Percentiles rank a stretch among this genome's conserved stretches.
Evolutionary conservation across 1,140 invertebrate species (phyloP).

Genomic region (Chionoecetes opilio): DNA sequence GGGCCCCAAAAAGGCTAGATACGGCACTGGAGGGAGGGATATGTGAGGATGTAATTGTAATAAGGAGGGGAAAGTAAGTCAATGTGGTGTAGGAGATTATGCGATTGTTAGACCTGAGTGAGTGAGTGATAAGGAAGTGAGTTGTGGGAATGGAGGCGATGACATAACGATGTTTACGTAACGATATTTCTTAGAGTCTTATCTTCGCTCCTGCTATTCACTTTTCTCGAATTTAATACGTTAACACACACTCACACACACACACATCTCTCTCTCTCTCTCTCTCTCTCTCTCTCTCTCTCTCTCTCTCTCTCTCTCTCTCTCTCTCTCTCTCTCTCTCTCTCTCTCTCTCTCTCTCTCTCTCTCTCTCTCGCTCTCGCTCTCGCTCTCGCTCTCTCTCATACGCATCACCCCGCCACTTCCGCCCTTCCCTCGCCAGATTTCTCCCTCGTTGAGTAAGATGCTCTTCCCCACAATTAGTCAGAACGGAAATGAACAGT

Average conservation of each 20-base stretch:
- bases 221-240: not conserved
- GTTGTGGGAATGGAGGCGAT: not conserved
- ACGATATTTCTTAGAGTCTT: not conserved
- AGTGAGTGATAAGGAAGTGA: not conserved
- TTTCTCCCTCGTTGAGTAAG: not conserved
- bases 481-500: not conserved
- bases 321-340: no score
- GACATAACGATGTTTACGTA: not conserved
- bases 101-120: no score
- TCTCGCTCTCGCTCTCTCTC: constrained; percentile 6
- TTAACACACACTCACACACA: no score
- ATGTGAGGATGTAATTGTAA: not conserved
- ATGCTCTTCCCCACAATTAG: not conserved
- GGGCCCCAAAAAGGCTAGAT: no score
- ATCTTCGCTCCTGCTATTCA: not conserved
- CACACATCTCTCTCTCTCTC: not conserved
- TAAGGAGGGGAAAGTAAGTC: not conserved
- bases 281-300: constrained; percentile 8
- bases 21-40: no score
- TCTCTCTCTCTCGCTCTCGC: not conserved
- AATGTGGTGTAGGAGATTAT: no score
- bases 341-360: not conserved
- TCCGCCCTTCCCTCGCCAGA: not conserved
- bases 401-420: not conserved
- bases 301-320: no score